phyloP scores from a whole-genome alignment of 1,140 invertebrate genomes.

The Drosophila kohkoa region DNA sequence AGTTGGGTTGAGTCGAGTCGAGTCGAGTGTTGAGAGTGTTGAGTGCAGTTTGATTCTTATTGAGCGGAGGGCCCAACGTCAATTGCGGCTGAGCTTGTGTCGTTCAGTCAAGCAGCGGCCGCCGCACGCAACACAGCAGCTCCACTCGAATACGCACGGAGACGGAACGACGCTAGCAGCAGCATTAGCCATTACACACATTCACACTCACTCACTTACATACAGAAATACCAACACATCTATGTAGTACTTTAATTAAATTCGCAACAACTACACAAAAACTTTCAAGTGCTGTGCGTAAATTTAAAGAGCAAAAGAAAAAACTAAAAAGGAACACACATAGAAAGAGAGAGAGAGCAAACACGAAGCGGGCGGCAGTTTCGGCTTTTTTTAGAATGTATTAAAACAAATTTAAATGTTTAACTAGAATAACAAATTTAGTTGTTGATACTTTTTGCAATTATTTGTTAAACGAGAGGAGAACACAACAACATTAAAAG shows the following conservation, averaged over 20 bases:
- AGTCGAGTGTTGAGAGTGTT: slow-evolving; percentile 13
- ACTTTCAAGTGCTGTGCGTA: slow-evolving; percentile 68
- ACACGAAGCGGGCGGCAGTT: slow-evolving; percentile 68
- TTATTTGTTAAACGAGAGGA: slow-evolving; percentile 73
- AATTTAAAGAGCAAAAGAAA: slow-evolving; percentile 32
- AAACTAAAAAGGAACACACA: slow-evolving; percentile 2
- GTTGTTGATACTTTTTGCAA: slow-evolving; percentile 82
- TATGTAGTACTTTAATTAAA: slow-evolving; percentile 59
- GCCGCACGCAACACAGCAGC: slow-evolving; percentile 61
- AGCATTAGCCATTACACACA: slow-evolving; percentile 30
- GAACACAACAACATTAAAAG: slow-evolving; percentile 2
- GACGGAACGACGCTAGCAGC: slow-evolving; percentile 50
- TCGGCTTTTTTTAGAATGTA: slow-evolving; percentile 77
- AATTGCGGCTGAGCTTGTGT: neutral
- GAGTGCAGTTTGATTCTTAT: slow-evolving; percentile 5
- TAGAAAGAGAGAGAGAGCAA: slow-evolving; percentile 23
- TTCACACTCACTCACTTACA: slow-evolving; percentile 16
- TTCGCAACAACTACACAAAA: slow-evolving; percentile 49
- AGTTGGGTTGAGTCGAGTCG: slow-evolving; percentile 5
- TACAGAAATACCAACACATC: slow-evolving; percentile 18
- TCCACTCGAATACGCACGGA: slow-evolving; percentile 33
- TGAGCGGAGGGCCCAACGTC: slow-evolving; percentile 16
- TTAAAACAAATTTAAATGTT: slow-evolving; percentile 73
- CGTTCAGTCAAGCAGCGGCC: slow-evolving; percentile 56
- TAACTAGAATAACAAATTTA: slow-evolving; percentile 84